Percentiles rank a stretch among this genome's conserved stretches.
phyloP scores from a whole-genome alignment of 2,113 vertebrate species.

The Jacana jacana region DNA sequence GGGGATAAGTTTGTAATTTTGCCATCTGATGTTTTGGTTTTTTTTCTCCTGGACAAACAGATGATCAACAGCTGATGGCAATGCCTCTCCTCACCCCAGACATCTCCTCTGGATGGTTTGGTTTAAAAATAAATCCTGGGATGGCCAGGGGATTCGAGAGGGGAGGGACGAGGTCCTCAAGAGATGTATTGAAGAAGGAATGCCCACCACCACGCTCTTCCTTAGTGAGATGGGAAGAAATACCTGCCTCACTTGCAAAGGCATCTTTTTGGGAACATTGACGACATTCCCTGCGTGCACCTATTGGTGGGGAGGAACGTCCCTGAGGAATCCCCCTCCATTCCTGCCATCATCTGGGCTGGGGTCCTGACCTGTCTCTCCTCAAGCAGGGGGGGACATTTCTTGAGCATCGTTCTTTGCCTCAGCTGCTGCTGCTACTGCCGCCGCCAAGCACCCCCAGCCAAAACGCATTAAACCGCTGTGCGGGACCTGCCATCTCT shows the following conservation, averaged over 20 bases:
- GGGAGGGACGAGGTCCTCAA: neutral
- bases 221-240: neutral
- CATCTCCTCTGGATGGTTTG: neutral
- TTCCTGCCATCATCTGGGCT: neutral
- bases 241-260: neutral
- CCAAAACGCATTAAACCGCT: neutral
- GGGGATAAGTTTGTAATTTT: neutral
- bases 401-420: fast-evolving
- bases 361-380: neutral
- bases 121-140: neutral
- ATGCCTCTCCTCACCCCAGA: fast-evolving
- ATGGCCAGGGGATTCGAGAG: neutral
- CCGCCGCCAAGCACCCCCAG: neutral
- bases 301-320: neutral
- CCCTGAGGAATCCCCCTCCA: neutral
- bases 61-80: neutral
- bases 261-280: neutral
- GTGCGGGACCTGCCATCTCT: neutral
- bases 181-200: neutral
- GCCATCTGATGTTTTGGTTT: neutral
- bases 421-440: fast-evolving
- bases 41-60: neutral
- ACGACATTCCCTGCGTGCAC: neutral
- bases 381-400: neutral
- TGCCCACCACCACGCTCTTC: neutral